Percentiles rank a stretch among this genome's conserved stretches.
phyloP scores from a whole-genome alignment of 2,797 vertebrate genomes.

The Diplodus puntazzo region DNA sequence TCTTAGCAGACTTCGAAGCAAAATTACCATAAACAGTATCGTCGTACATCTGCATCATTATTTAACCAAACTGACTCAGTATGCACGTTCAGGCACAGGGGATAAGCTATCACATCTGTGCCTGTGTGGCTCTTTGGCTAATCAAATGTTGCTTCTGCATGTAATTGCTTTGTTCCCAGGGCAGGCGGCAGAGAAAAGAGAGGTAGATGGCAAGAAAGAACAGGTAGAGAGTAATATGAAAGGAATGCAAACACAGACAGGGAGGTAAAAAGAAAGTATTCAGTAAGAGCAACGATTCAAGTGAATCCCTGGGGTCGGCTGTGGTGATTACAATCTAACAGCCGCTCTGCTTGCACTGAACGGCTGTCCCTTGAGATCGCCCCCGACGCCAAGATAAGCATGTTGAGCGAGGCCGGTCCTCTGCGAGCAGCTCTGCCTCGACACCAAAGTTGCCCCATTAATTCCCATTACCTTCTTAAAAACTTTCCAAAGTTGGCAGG shows the following conservation, averaged over 20 bases:
- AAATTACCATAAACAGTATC: constrained; percentile 25
- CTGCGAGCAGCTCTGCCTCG: constrained; percentile 18
- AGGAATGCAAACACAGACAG: constrained; percentile 31
- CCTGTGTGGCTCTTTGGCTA: not conserved
- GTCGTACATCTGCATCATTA: constrained; percentile 9
- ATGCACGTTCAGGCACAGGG: constrained; percentile 14
- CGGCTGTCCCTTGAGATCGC: constrained; percentile 52
- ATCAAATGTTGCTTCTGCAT: constrained; percentile 37
- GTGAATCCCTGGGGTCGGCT: constrained; percentile 40
- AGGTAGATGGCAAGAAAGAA: constrained; percentile 5
- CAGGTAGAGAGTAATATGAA: constrained; percentile 16
- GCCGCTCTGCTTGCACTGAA: constrained; percentile 37
- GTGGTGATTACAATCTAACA: constrained; percentile 55
- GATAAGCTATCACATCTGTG: constrained; percentile 20
- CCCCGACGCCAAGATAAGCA: constrained; percentile 30
- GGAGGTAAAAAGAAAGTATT: constrained; percentile 26
- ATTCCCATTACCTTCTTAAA: constrained; percentile 38
- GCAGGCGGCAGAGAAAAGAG: constrained; percentile 25
- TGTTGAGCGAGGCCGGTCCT: constrained; percentile 23
- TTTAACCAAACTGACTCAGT: constrained; percentile 30
- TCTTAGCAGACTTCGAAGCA: constrained; percentile 16
- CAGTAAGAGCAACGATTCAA: constrained; percentile 45
- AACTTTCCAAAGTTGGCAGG: constrained; percentile 43
- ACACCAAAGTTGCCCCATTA: constrained; percentile 42
- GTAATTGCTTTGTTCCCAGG: constrained; percentile 17